These are phyloP conservation scores for Bombus sibiricus DNA, from an alignment of 1,140 invertebrate genomes.

Conservation along the genomic window DNA sequence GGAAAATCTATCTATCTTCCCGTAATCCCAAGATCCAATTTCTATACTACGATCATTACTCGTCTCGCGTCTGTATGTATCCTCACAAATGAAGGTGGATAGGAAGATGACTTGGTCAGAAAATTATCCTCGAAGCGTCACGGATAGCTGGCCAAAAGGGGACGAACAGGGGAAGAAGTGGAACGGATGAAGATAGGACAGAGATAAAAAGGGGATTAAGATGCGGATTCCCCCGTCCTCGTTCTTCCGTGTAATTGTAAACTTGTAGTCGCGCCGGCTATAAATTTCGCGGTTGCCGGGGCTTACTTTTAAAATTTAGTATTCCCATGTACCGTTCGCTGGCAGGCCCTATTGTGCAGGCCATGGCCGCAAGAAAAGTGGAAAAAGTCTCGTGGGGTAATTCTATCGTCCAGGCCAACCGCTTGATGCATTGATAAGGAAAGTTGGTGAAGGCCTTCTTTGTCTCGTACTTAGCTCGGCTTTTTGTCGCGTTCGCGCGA, in stretches of 20 bases:
- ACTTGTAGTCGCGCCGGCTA: conserved; percentile 57
- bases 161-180: background rate
- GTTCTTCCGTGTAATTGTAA: conserved; percentile 67
- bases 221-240: conserved; percentile 41
- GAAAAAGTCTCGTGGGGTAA: conserved; percentile 51
- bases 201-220: conserved; percentile 69
- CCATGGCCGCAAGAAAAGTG: conserved; percentile 38
- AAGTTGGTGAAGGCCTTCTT: conserved; percentile 41
- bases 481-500: conserved; percentile 26
- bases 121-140: background rate
- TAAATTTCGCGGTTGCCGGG: conserved; percentile 57
- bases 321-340: conserved; percentile 53
- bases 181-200: background rate
- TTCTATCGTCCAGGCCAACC: conserved; percentile 22
- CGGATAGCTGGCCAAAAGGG: background rate
- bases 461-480: conserved; percentile 20
- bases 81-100: too few relatives aligned
- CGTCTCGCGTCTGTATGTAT: too few relatives aligned
- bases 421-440: conserved; percentile 59
- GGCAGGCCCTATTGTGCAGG: conserved; percentile 41
- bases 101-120: background rate
- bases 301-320: conserved; percentile 66
- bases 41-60: too few relatives aligned
- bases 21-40: too few relatives aligned
- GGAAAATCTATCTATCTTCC: too few relatives aligned